phyloP scores from a whole-genome alignment of 1,140 invertebrate species.

The Sitophilus oryzae region DNA sequence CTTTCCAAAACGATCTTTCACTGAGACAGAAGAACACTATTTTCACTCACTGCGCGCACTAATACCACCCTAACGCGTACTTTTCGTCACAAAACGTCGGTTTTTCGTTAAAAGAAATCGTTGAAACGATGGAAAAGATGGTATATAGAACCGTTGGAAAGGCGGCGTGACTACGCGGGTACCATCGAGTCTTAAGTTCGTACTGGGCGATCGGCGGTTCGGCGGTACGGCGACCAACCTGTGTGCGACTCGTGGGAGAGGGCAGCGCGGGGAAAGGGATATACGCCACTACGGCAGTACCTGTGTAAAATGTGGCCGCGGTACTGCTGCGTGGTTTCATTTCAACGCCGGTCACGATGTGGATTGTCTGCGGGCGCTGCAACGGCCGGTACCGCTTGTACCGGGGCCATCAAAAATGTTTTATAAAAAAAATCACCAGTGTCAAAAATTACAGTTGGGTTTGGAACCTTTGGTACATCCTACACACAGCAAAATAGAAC shows the following conservation, averaged over 20 bases:
- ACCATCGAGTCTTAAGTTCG: conserved; percentile 22
- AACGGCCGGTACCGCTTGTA: no score
- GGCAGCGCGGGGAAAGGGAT: conserved; percentile 16
- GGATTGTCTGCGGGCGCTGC: conserved; percentile 15
- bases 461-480: no score
- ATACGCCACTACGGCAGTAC: conserved; percentile 11
- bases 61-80: background rate
- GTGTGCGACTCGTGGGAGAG: conserved; percentile 16
- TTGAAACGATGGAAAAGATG: no score
- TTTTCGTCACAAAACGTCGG: conserved; percentile 2
- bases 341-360: conserved; percentile 27
- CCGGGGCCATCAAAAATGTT: no score
- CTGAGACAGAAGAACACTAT: background rate
- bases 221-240: conserved; percentile 18
- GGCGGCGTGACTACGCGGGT: conserved; percentile 12
- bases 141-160: background rate
- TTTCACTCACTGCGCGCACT: conserved; percentile 8
- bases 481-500: no score
- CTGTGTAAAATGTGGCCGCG: conserved; percentile 27
- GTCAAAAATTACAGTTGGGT: no score
- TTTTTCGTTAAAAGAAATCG: background rate
- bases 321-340: conserved; percentile 27
- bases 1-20: conserved; percentile 3
- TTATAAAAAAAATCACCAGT: no score
- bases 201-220: conserved; percentile 24